phyloP scores from a whole-genome alignment of 1,140 invertebrate species.

The Sinonovacula constricta region DNA sequence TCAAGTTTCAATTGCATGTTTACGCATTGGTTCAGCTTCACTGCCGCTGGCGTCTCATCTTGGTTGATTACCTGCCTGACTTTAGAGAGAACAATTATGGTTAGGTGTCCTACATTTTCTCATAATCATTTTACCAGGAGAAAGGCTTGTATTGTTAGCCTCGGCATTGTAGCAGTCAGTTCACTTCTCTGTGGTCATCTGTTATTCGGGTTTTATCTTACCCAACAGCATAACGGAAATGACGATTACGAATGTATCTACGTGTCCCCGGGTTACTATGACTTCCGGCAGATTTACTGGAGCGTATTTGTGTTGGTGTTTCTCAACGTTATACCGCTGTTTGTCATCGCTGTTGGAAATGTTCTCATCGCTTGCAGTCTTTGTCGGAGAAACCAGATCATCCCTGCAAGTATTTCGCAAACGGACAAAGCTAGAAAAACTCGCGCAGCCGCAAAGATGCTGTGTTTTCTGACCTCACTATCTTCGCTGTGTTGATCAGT shows the following conservation, averaged over 20 bases:
- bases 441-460: neutral
- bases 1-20: conserved; percentile 8
- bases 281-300: neutral
- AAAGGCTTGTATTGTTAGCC: neutral
- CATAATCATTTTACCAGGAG: neutral
- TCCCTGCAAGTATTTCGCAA: too few relatives aligned
- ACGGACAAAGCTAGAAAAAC: neutral
- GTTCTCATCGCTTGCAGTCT: too few relatives aligned
- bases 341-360: too few relatives aligned
- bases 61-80: conserved; percentile 19
- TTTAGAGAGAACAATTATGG: conserved; percentile 9
- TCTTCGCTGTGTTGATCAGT: conserved; percentile 3
- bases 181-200: neutral
- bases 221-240: too few relatives aligned
- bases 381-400: too few relatives aligned
- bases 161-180: neutral
- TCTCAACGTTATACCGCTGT: neutral
- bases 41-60: neutral
- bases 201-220: neutral
- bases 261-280: neutral
- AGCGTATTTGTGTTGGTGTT: neutral
- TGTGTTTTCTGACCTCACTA: neutral
- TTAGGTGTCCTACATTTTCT: neutral
- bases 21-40: neutral
- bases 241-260: neutral